These are phyloP conservation scores for Darevskia mixta DNA, from an alignment of 2,797 vertebrate species.

Conservation along the genomic window DNA sequence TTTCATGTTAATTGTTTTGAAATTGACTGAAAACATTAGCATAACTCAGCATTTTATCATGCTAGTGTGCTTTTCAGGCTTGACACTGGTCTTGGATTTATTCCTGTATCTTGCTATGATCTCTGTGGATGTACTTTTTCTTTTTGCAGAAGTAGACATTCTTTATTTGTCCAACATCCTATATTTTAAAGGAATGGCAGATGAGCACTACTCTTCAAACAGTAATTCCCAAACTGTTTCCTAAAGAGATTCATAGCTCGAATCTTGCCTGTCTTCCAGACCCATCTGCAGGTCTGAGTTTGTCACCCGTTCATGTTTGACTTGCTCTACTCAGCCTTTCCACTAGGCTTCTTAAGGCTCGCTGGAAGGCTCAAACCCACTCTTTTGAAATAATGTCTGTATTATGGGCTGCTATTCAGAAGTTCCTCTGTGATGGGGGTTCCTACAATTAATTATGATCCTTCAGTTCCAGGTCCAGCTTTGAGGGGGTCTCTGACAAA, in stretches of 20 bases:
- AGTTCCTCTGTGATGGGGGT: too few species aligned
- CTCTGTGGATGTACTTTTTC: neutral
- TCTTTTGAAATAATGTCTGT: neutral
- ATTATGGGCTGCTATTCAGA: neutral
- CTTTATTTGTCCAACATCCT: too few species aligned
- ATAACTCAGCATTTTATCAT: conserved; percentile 5
- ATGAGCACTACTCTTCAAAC: too few species aligned
- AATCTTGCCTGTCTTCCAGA: neutral
- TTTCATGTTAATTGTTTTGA: conserved; percentile 34
- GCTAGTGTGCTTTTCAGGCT: neutral
- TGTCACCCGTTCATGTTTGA: neutral
- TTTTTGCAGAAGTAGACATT: neutral
- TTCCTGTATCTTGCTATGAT: neutral
- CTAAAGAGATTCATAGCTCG: neutral
- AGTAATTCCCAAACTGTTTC: neutral
- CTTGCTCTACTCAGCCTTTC: neutral
- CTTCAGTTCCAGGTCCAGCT: neutral
- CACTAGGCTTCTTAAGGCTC: too few species aligned
- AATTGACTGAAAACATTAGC: neutral
- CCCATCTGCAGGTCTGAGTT: neutral
- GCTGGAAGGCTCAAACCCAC: neutral
- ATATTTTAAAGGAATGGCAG: neutral
- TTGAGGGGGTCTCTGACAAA: neutral
- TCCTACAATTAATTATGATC: neutral
- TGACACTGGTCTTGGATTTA: conserved; percentile 35